These are phyloP conservation scores for Macrocentrus cingulum DNA, from an alignment of 1,140 invertebrate genomes.

Conservation along the genomic window DNA sequence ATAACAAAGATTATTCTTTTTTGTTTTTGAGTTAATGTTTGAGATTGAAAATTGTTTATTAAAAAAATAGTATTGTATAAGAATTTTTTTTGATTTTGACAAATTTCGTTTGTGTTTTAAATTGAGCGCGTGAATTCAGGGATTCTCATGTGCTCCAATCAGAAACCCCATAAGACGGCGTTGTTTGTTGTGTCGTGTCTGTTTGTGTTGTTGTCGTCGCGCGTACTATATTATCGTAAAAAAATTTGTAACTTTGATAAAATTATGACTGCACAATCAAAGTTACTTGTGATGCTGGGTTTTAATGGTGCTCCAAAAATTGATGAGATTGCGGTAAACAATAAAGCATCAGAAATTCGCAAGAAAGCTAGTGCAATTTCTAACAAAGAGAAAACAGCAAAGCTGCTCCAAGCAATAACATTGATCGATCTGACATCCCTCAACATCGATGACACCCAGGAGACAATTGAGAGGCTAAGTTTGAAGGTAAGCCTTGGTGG, in stretches of 20 bases:
- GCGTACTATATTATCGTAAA: no score
- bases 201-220: no score
- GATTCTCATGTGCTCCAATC: neutral
- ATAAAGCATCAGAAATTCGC: constrained; percentile 33
- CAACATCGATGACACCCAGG: constrained; percentile 82
- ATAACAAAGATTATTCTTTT: no score
- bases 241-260: no score
- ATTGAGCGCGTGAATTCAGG: no score
- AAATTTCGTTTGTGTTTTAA: no score
- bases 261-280: constrained; percentile 9
- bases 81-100: no score
- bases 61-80: neutral
- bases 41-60: neutral
- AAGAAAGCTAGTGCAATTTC: constrained; percentile 38
- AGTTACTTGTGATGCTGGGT: neutral
- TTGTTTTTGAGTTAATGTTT: neutral
- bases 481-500: constrained; percentile 64
- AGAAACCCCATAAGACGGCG: neutral
- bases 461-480: constrained; percentile 80
- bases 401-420: constrained; percentile 78
- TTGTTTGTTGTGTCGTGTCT: neutral
- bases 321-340: constrained; percentile 32
- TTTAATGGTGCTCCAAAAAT: constrained; percentile 24
- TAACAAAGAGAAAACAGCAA: constrained; percentile 66
- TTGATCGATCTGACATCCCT: constrained; percentile 93